Evolutionary conservation across 1,140 invertebrate species (phyloP), one percentile per base, ranked within the genome.

Genomic region (Drosophila biarmipes): DNA sequence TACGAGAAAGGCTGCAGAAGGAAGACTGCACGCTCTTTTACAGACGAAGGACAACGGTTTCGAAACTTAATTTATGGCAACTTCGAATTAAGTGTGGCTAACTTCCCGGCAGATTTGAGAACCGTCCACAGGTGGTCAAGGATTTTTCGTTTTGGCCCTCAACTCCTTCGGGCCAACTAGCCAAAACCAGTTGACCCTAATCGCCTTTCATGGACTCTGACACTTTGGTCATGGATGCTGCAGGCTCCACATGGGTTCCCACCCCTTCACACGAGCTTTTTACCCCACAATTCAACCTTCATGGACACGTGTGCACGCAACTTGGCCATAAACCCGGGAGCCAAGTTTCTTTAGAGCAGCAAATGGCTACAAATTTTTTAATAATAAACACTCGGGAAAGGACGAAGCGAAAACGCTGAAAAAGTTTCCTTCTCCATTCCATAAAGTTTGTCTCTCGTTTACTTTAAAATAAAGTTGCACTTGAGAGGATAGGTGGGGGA

Each of bases 351-450:
- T 63, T 46, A 64, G 59, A 62, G 51, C 72, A 80, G 73, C 72
- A 77, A 78, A 64, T 69, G 73, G 67, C 78, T 80, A 78, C 82
- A 86, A 81, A 78, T 81, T 86, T 87, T 81, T 87, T 87, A 82
- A 87, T 87, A 86, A 87, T 81, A 86, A 85, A 85, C 80, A 76
- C 34, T 48, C 27, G 24, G 27, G 15, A 42, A 54, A 52, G 38
- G 42, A 46, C 14, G 34, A 12, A 11, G 31, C 15, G 38, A 49
- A 56, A 67, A 51, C 59, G 62, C 37, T 53, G 27, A 31, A 49
- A 86, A 80, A 80, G 61, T 86, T 85, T 35, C 37, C 67, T 68
- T 42, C 43, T 45, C 19, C 81, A 48, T 64, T 37, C 62, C 80
- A 80, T 79, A 80, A 84, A 84, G 37, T 85, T 86, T 77, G 57